A percentile compares a stretch with the other conserved stretches of the same genome.
Evolutionary conservation across 2,113 vertebrate species (phyloP).

Genomic region (Baryphthengus martii): DNA sequence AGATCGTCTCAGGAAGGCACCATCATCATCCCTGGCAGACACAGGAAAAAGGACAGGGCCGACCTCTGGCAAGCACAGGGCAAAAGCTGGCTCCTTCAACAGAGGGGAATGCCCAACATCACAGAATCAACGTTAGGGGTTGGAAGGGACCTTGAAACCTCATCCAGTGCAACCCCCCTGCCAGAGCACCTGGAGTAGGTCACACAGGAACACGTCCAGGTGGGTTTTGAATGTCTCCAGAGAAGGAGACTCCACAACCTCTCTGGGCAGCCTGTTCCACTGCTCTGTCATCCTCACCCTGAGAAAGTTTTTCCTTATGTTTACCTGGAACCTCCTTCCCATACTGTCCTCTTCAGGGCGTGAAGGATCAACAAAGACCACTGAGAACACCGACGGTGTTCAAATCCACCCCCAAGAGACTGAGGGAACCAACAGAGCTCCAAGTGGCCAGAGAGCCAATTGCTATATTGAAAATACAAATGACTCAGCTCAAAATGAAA

Average conservation of each 20-base stretch:
- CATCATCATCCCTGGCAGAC: not conserved
- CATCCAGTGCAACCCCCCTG: too few relatives aligned
- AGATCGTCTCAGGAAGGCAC: not conserved
- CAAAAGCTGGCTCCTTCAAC: not conserved
- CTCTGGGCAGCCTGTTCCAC: too few relatives aligned
- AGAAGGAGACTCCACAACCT: too few relatives aligned
- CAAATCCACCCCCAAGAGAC: not conserved
- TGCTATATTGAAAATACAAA: not conserved
- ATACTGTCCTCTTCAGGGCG: not conserved
- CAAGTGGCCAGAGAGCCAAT: not conserved
- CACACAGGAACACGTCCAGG: too few relatives aligned
- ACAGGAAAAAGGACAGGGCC: not conserved
- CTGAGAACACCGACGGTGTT: not conserved
- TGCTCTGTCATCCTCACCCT: too few relatives aligned
- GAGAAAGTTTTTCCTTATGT: too few relatives aligned
- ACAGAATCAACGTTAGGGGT: too few relatives aligned
- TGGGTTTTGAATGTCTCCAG: too few relatives aligned
- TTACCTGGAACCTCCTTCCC: too few relatives aligned
- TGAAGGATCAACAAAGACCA: not conserved
- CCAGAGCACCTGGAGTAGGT: too few relatives aligned
- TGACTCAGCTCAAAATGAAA: constrained; percentile 48
- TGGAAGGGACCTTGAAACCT: too few relatives aligned
- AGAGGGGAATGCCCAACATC: not conserved
- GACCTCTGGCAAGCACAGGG: not conserved
- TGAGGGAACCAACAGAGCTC: not conserved